A percentile compares a stretch with the other conserved stretches of the same genome.
phyloP scores from a whole-genome alignment of 2,113 vertebrate species.

The Marmota flaviventris region DNA sequence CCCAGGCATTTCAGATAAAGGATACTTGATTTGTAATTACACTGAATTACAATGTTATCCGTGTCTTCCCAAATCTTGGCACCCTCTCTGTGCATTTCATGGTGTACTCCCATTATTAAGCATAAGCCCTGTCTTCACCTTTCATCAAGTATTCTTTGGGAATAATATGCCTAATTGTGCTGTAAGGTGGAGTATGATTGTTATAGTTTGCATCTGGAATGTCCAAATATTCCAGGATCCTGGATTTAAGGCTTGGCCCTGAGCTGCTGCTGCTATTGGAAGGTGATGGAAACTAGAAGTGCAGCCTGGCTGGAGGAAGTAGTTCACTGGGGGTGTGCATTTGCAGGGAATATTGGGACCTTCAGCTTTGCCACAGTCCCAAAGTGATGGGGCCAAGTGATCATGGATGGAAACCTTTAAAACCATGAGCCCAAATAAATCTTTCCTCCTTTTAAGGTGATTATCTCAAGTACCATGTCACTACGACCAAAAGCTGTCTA shows the following conservation, averaged over 20 bases:
- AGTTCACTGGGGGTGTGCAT: background rate
- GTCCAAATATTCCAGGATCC: background rate
- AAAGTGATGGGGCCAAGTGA: background rate
- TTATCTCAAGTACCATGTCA: background rate
- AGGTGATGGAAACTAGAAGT: background rate
- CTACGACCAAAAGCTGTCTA: background rate
- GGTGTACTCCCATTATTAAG: background rate
- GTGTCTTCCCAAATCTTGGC: background rate
- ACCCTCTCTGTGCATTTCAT: background rate
- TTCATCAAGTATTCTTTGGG: background rate
- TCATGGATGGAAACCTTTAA: background rate
- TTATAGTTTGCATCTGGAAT: background rate
- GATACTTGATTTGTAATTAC: background rate
- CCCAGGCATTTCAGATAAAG: background rate
- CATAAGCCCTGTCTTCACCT: background rate
- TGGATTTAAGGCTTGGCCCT: background rate
- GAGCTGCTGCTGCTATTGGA: background rate
- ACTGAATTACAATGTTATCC: background rate
- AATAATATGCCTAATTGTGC: background rate
- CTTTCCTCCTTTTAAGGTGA: background rate
- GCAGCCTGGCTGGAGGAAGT: background rate
- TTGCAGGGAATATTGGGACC: background rate
- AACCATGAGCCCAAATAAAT: background rate
- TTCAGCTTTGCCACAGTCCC: background rate
- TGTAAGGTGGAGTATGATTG: background rate